Percentiles rank a stretch among this genome's conserved stretches.
Evolutionary conservation across 2,888 invertebrate species (phyloP).

Genomic region (Lasiommata megera): DNA sequence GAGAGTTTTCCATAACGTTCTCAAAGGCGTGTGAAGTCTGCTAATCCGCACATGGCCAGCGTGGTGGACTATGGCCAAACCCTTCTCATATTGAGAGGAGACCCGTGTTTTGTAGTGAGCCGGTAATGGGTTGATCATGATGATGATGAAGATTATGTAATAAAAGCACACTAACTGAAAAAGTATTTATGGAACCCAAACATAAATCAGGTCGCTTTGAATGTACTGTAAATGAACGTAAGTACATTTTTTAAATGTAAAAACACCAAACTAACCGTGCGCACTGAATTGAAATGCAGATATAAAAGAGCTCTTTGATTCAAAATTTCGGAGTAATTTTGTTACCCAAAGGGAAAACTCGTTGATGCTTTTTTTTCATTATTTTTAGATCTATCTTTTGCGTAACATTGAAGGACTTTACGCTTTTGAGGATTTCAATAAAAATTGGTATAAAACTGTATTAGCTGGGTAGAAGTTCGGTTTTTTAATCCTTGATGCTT

Average conservation of each 20-base stretch:
- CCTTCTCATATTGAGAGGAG: no score
- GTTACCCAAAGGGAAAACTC: constrained; percentile 11
- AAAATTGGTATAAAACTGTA: background rate
- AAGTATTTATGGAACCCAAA: constrained; percentile 13
- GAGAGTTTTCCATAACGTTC: no score
- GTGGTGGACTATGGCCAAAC: no score
- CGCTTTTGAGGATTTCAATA: background rate
- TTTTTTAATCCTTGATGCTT: no score
- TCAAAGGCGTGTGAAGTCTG: no score
- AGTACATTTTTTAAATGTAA: constrained; percentile 32
- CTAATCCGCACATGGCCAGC: no score
- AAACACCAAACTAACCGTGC: constrained; percentile 35
- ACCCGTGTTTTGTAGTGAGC: no score
- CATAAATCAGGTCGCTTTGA: constrained; percentile 36
- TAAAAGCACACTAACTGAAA: background rate
- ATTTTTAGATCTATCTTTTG: background rate
- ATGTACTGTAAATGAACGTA: constrained; percentile 33
- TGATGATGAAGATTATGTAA: no score
- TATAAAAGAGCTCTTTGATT: constrained; percentile 30
- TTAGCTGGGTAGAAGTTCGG: background rate
- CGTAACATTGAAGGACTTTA: background rate
- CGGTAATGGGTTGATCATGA: no score
- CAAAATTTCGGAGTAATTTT: constrained; percentile 28
- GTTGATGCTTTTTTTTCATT: background rate
- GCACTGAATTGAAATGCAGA: constrained; percentile 41